Conservation (phyloP, 2,888 invertebrate genomes). For the Chouioia cunea region DNA sequence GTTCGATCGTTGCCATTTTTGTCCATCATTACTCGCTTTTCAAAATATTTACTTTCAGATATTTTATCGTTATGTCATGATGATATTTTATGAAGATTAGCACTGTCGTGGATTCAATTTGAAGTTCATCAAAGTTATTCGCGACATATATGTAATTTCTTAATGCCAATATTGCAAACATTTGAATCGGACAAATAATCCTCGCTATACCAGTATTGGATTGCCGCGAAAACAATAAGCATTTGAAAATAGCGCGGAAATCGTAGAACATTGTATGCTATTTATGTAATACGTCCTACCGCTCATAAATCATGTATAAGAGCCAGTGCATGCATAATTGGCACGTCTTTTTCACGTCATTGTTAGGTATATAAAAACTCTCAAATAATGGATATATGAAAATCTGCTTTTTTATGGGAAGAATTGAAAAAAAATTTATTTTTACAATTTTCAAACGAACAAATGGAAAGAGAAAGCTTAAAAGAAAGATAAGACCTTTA, state of each 20-base stretch:
- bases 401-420: conserved; percentile 6
- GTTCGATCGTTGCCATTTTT: conserved; percentile 9
- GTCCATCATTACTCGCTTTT: too few species aligned
- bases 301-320: conserved; percentile 19
- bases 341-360: conserved; percentile 36
- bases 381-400: neutral
- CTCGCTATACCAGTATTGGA: conserved; percentile 10
- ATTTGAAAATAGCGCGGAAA: neutral
- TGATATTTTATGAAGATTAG: too few species aligned
- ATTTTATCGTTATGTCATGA: too few species aligned
- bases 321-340: conserved; percentile 43
- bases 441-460: conserved; percentile 39
- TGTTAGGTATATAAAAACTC: conserved; percentile 2
- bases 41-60: too few species aligned
- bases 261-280: conserved; percentile 21
- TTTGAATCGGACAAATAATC: conserved; percentile 8
- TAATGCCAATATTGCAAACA: conserved; percentile 21
- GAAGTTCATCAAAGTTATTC: too few species aligned
- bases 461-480: neutral
- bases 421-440: conserved; percentile 31
- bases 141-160: neutral
- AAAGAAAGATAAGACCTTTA: conserved; percentile 1
- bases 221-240: neutral
- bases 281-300: conserved; percentile 37
- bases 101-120: too few species aligned